Conservation (phyloP, 2,113 vertebrate species). For the Nothobranchius furzeri region DNA sequence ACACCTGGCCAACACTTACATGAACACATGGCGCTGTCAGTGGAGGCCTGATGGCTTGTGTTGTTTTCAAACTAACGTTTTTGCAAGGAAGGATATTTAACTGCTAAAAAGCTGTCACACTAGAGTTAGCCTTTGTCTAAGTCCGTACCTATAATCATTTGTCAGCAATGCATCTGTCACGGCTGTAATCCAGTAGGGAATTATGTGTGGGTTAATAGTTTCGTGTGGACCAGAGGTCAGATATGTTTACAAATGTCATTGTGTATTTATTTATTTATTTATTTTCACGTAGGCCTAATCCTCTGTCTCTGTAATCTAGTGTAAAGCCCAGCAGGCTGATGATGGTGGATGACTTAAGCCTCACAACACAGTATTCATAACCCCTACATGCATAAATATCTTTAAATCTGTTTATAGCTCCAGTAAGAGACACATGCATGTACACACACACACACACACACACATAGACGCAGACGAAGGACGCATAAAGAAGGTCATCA, state of each 20-base stretch:
- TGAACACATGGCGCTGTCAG: conserved; percentile 14
- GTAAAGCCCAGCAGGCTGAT: conserved; percentile 25
- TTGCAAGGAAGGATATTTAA: conserved; percentile 4
- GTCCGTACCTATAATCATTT: conserved; percentile 18
- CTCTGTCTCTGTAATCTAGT: conserved; percentile 14
- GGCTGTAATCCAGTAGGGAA: conserved; percentile 26
- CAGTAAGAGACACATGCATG: not conserved
- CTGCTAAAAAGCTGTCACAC: conserved; percentile 24
- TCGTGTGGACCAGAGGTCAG: conserved; percentile 35
- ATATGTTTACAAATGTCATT: not conserved
- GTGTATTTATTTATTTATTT: not conserved
- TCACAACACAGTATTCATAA: not conserved
- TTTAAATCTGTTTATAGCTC: conserved; percentile 29
- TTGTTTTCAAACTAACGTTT: conserved; percentile 40
- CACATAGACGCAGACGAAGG: not conserved
- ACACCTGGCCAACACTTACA: conserved; percentile 45
- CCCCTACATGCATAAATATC: conserved; percentile 22
- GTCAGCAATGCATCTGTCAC: not conserved
- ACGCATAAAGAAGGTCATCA: conserved; percentile 36
- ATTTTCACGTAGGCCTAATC: not conserved
- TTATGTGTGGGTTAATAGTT: not conserved
- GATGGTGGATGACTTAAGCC: conserved; percentile 5
- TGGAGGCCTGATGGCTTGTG: conserved; percentile 42
- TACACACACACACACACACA: not conserved
- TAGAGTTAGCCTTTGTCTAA: conserved; percentile 23